Evolutionary conservation across 2,113 vertebrate species (phyloP), one percentile per base, ranked within the genome.

Genomic region (Gobius niger): DNA sequence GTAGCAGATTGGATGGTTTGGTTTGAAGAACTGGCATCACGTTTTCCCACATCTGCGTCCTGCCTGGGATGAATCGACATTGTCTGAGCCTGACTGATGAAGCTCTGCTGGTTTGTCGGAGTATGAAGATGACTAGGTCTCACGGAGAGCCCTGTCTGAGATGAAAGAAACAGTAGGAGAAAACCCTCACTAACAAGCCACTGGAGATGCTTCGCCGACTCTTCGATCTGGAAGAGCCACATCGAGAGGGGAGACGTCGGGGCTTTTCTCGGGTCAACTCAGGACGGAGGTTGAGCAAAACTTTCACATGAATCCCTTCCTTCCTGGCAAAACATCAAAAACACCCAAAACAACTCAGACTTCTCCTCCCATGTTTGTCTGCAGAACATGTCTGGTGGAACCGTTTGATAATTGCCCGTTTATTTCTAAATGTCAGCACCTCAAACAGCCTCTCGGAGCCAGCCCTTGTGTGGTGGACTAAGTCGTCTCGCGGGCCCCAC

Each of bases 391-490:
- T 14, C 47, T 47, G 47, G 7, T 4, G 6, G 4, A 9, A 16
- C 51, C 8, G 51, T 19, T 10, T 15, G 7, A 44, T 9, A 60
- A n/a, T 42, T 42, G 40, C n/a, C 3, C 6, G 15, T 60, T 60
- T 11, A 1, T 57, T 40, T 57, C 54, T 12, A 57, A 57, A 57
- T 40, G 54, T 57, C 54, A 60, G 13, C 12, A 2, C 54, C 34
- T 57, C 54, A 41, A 19, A 57, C 13, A 24, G 8, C 7, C 57
- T 42, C 14, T 49, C 3, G 24, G 10, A 19, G 24, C 40, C 46
- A 40, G 18, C 72, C 46, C 67, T 73, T 71, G 42, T 67, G 46
- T 53, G 59, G 19, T 12, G 44, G 61, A 41, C 24, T 44, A 10
- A 64, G n/a, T 24, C 49, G 64, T 40, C 54, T 57, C 14, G 6